Base-by-base conservation (phyloP, 2,113 vertebrate genomes). In the Dasyurus viverrinus region DNA sequence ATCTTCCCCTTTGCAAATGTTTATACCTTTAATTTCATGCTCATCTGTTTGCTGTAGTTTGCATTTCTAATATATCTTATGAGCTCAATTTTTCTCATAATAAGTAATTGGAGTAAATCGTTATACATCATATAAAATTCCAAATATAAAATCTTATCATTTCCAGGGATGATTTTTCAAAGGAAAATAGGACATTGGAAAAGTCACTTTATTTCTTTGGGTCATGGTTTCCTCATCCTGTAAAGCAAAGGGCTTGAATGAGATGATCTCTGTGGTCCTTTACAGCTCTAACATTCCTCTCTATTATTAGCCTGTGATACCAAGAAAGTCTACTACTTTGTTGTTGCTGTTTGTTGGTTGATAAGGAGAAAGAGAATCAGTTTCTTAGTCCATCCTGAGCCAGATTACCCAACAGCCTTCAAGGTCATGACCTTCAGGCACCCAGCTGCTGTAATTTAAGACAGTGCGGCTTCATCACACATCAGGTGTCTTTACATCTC, bases 191-290 rank as follows among this genome's bases (percentile, higher is more conserved):
- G 68, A 84, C 42, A 22, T 91, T 53, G 52, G 46, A 36, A 24
- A 96, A 93, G 89, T 84, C 46, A 25, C 89, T 90, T 92, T 19
- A 57, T 24, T 42, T 90, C 50, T 90, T 53, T 89, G 53, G 57
- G 54, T 24, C 11, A 94, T 22, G 25, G 0, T 91, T 89, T 46
- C 8, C 26, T 93, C 25, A 1, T n/a, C 26, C 26, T 68, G 26
- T 89, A 47, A 95, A 95, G 92, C 47, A 27, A 92, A 24, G 10
- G 10, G 14, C 96, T 54, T 93, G 90, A 96, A 93, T 91, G 91
- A 53, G 57, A n/a, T 90, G 76, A 92, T 92, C 90, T 48, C 22
- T 50, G n/a, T 54, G 48, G 52, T 4, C 26, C 52, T 95, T 36
- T 53, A 16, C 90, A 84, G 42, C 2, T 46, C 76, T 93, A n/a